A percentile compares a stretch with the other conserved stretches of the same genome.
Conservation (phyloP, 2,113 vertebrate species). For the Mirounga angustirostris region DNA sequence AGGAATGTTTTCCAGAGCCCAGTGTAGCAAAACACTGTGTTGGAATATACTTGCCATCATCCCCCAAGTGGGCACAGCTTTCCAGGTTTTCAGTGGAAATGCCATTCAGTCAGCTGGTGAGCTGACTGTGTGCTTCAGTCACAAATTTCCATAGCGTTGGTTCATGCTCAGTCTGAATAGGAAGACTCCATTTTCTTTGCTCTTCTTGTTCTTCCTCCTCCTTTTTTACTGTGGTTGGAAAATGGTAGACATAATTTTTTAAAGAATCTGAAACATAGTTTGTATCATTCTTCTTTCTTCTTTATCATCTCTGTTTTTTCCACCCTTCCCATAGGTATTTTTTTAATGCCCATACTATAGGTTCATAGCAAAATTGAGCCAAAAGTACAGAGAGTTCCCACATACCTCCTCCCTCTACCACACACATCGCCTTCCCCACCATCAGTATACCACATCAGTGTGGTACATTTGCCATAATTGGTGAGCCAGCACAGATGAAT, state of each 20-base stretch:
- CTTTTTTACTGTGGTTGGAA: neutral
- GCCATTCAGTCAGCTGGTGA: neutral
- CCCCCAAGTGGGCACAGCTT: neutral
- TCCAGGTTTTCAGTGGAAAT: neutral
- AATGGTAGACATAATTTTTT: neutral
- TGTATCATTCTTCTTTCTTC: slow-evolving; percentile 16
- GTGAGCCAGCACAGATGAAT: neutral
- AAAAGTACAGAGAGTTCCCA: neutral
- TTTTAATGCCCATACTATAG: neutral
- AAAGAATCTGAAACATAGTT: neutral
- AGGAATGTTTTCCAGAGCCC: neutral
- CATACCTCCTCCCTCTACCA: neutral
- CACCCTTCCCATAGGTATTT: neutral
- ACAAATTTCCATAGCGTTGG: neutral
- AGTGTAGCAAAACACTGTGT: neutral
- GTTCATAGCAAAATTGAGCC: neutral
- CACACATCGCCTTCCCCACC: neutral
- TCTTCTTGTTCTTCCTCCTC: neutral
- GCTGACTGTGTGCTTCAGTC: neutral
- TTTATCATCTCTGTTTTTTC: neutral
- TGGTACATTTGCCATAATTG: neutral
- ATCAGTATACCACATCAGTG: neutral
- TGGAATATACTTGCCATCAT: neutral
- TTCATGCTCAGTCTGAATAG: neutral
- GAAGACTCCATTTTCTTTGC: neutral